phyloP scores from a whole-genome alignment of 2,888 invertebrate genomes.

The Leucophora obtusa region DNA sequence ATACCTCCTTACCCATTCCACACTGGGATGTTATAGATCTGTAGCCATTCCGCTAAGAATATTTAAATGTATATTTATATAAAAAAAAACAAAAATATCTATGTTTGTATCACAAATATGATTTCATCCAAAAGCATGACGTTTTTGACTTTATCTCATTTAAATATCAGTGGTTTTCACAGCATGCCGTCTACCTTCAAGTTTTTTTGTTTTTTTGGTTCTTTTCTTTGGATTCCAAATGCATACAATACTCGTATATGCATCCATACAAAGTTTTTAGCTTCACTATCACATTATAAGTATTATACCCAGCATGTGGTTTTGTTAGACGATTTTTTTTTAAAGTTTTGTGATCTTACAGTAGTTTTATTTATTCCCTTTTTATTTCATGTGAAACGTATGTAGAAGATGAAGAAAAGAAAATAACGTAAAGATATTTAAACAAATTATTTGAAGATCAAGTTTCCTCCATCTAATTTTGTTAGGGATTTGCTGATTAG shows the following conservation, averaged over 20 bases:
- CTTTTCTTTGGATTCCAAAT: slow-evolving; percentile 8
- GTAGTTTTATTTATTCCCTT: slow-evolving; percentile 46
- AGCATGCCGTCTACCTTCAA: slow-evolving; percentile 53
- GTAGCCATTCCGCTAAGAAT: background rate
- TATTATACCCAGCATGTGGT: slow-evolving; percentile 58
- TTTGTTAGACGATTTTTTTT: slow-evolving; percentile 39
- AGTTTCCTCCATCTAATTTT: slow-evolving; percentile 45
- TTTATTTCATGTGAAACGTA: slow-evolving; percentile 19
- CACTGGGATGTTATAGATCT: background rate
- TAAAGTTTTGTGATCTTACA: slow-evolving; percentile 33
- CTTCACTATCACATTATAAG: slow-evolving; percentile 56
- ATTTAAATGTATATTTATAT: background rate
- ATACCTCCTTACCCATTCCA: too few relatives aligned
- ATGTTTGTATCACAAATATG: slow-evolving; percentile 56
- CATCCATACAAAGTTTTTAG: slow-evolving; percentile 19
- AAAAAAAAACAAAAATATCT: background rate
- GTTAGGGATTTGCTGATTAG: slow-evolving; percentile 35
- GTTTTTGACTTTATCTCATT: slow-evolving; percentile 63
- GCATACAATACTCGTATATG: slow-evolving; percentile 8
- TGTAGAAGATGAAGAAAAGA: background rate
- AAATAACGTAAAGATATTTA: slow-evolving; percentile 31
- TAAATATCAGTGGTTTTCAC: slow-evolving; percentile 61
- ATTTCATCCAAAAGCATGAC: slow-evolving; percentile 63
- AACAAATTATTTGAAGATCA: slow-evolving; percentile 50
- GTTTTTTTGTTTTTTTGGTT: slow-evolving; percentile 2